Percentiles rank a stretch among this genome's conserved stretches.
Evolutionary conservation across 1,140 invertebrate species (phyloP).

Genomic region (Drosophila equinoxialis): DNA sequence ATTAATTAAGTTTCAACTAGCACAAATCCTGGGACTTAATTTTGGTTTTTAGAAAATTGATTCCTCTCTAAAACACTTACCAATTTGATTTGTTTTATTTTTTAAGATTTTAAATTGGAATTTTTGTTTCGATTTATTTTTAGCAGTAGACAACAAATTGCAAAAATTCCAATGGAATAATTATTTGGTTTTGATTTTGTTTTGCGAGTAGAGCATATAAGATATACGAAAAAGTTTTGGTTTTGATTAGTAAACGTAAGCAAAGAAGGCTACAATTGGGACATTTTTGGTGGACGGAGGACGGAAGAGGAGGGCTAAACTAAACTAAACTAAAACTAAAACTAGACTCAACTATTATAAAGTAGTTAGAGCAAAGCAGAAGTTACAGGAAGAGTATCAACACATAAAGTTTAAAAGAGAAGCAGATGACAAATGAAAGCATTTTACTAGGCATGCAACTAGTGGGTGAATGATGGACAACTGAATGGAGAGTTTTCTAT

Average conservation of each 20-base stretch:
- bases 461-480: constrained; percentile 8
- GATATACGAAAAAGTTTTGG: constrained; percentile 60
- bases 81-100: constrained; percentile 48
- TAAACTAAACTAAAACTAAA: constrained; percentile 7
- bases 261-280: constrained; percentile 41
- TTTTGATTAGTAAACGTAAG: constrained; percentile 72
- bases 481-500: neutral
- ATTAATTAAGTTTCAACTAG: constrained; percentile 37
- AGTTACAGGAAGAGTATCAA: constrained; percentile 12
- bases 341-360: constrained; percentile 1
- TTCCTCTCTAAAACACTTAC: constrained; percentile 69
- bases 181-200: constrained; percentile 43
- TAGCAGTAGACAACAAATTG: constrained; percentile 66
- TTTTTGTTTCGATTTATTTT: constrained; percentile 35
- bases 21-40: constrained; percentile 39
- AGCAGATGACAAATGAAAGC: neutral
- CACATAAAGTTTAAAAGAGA: neutral
- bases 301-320: constrained; percentile 24
- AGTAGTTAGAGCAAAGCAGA: constrained; percentile 20
- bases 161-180: constrained; percentile 63
- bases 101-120: constrained; percentile 38
- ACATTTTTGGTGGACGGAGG: constrained; percentile 1
- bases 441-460: constrained; percentile 44
- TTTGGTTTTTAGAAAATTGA: constrained; percentile 22
- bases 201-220: constrained; percentile 68